phyloP scores from a whole-genome alignment of 2,113 vertebrate genomes.

The Callithrix jacchus region DNA sequence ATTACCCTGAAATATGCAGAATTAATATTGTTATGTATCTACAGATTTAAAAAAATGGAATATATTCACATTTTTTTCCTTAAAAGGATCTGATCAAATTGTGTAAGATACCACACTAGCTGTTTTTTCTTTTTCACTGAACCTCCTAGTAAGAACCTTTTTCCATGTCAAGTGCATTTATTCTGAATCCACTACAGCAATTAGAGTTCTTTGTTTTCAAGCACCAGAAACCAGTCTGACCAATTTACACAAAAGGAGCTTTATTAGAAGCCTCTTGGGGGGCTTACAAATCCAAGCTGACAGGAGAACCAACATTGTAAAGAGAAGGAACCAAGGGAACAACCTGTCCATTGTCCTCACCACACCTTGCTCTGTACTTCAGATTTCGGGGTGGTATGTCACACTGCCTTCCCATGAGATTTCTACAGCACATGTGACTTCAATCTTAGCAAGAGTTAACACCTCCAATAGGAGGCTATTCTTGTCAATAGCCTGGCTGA shows the following conservation, averaged over 20 bases:
- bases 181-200: not conserved
- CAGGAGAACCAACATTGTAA: not conserved
- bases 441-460: not conserved
- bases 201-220: not conserved
- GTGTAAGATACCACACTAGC: not conserved
- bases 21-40: not conserved
- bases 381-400: not conserved
- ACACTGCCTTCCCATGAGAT: not conserved
- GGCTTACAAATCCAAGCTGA: not conserved
- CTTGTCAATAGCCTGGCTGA: not conserved
- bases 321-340: not conserved
- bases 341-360: not conserved
- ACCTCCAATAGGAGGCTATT: not conserved
- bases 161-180: not conserved
- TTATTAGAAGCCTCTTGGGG: not conserved
- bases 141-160: not conserved
- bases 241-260: not conserved
- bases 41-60: not conserved
- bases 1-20: not conserved
- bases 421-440: not conserved
- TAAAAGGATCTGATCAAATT: not conserved
- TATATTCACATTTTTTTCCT: not conserved
- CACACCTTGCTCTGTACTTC: not conserved
- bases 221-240: not conserved
- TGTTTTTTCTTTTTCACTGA: not conserved